Evolutionary conservation across 2,797 vertebrate genomes (phyloP).

Genomic region (Malacoraja senta): DNA sequence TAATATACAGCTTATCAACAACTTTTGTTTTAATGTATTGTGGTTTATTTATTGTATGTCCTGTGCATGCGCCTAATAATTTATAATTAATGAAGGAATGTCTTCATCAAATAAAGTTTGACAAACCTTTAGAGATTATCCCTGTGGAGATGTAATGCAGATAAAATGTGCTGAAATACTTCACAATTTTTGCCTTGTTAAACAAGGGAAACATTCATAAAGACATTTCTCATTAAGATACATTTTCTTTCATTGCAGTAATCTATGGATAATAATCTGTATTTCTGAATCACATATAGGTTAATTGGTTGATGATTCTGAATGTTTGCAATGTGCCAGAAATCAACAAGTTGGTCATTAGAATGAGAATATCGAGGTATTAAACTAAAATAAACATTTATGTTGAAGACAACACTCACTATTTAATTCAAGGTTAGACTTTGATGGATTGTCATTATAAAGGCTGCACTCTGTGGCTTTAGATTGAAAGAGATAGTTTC

Average conservation of each 20-base stretch:
- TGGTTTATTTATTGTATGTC: neutral
- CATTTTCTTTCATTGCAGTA: neutral
- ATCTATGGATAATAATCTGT: neutral
- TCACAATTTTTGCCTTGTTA: neutral
- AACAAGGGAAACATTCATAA: neutral
- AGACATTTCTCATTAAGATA: neutral
- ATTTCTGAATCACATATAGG: neutral
- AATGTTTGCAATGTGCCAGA: neutral
- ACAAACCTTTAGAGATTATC: neutral
- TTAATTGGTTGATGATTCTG: neutral
- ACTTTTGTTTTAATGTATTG: neutral
- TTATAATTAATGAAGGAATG: neutral
- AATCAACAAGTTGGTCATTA: slow-evolving; percentile 16
- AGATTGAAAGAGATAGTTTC: slow-evolving; percentile 17
- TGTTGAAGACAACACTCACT: neutral
- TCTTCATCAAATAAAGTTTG: neutral
- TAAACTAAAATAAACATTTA: neutral
- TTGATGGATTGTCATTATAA: slow-evolving; percentile 16
- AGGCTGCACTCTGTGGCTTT: neutral
- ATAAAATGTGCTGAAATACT: neutral
- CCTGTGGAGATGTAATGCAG: neutral
- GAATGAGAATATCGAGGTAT: neutral
- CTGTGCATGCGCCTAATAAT: neutral
- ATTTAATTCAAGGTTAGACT: slow-evolving; percentile 1
- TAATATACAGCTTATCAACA: neutral